A percentile compares a stretch with the other conserved stretches of the same genome.
Conservation (phyloP, 2,888 invertebrate genomes). For the Toxonevra muliebris region DNA sequence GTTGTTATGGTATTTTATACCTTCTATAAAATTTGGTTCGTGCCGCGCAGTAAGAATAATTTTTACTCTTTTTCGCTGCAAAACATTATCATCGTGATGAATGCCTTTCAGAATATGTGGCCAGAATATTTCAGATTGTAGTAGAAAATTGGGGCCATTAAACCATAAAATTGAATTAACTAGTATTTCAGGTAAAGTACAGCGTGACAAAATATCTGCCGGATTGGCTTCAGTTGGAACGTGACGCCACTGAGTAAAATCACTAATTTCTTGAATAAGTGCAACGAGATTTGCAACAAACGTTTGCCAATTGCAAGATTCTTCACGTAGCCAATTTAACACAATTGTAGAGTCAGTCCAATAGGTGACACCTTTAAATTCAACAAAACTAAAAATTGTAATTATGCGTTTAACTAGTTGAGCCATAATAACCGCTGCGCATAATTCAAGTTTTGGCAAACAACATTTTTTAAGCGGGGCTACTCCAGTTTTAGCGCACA, state of each 20-base stretch:
- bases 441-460: constrained; percentile 28
- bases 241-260: constrained; percentile 29
- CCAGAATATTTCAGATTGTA: constrained; percentile 21
- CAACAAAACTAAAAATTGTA: constrained; percentile 14
- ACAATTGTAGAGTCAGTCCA: constrained; percentile 31
- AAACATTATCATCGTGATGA: constrained; percentile 20
- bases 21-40: constrained; percentile 22
- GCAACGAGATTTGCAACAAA: constrained; percentile 28
- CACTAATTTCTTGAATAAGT: constrained; percentile 28
- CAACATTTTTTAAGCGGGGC: constrained; percentile 22
- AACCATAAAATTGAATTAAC: constrained; percentile 31
- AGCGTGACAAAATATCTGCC: constrained; percentile 30
- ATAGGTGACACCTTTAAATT: constrained; percentile 19
- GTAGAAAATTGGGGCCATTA: constrained; percentile 32
- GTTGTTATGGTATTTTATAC: constrained; percentile 28
- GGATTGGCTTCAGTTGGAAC: constrained; percentile 31
- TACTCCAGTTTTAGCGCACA: constrained; percentile 27
- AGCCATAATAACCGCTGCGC: constrained; percentile 31
- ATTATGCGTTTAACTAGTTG: constrained; percentile 25
- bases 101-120: constrained; percentile 17
- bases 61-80: constrained; percentile 32
- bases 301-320: constrained; percentile 29
- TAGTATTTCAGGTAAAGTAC: constrained; percentile 22
- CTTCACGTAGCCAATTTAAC: constrained; percentile 25
- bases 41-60: constrained; percentile 18